Evolutionary conservation across 2,797 vertebrate species (phyloP).

Genomic region (Momotus momota): DNA sequence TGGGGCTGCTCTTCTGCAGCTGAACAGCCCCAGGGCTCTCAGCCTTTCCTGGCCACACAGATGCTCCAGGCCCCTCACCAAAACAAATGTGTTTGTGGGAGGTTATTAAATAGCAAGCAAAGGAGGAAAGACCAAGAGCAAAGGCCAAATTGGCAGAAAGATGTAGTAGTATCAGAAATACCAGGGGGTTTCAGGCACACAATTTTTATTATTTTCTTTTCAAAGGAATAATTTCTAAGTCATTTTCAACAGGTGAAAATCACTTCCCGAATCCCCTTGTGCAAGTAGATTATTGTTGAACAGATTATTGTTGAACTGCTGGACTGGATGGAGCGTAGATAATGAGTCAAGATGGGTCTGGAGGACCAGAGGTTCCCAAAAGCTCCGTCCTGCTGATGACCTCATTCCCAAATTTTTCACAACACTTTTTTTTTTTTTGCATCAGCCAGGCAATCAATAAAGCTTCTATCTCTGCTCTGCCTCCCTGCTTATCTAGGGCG

Average conservation of each 20-base stretch:
- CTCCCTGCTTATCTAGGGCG: neutral
- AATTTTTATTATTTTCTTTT: too few relatives aligned
- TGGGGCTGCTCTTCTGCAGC: neutral
- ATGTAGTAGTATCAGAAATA: neutral
- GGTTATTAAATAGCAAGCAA: accelerated
- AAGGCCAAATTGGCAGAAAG: neutral
- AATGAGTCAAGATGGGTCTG: neutral
- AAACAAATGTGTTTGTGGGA: neutral
- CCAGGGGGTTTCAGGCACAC: neutral
- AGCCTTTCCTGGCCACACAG: neutral
- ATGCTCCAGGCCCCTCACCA: neutral
- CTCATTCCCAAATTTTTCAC: neutral
- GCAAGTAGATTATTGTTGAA: neutral
- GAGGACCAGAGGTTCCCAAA: neutral
- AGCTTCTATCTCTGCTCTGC: neutral
- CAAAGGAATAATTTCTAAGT: neutral
- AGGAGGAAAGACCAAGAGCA: neutral
- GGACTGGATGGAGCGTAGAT: neutral
- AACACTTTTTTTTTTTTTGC: neutral
- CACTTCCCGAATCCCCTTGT: neutral
- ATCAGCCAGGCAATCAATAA: neutral
- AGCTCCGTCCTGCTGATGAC: neutral
- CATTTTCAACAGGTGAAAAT: neutral
- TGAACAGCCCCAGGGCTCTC: too few relatives aligned
- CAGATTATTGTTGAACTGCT: neutral